A percentile compares a stretch with the other conserved stretches of the same genome.
Conservation (phyloP, 2,113 vertebrate species). For the Nothocercus julius region DNA sequence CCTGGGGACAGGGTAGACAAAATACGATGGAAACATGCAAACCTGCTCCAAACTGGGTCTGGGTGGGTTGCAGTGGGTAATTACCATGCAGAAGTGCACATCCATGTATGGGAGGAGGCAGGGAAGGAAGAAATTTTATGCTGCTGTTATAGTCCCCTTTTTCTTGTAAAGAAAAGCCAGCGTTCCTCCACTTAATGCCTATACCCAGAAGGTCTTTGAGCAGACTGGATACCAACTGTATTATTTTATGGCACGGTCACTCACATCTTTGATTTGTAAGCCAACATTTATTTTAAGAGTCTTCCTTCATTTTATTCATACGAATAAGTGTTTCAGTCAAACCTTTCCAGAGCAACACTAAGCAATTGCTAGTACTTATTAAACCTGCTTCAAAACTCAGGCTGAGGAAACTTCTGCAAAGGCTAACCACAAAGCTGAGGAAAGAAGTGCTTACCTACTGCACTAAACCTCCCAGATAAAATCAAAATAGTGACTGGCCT, state of each 20-base stretch:
- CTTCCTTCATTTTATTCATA: background rate
- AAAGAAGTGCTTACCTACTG: background rate
- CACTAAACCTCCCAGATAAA: fast-evolving
- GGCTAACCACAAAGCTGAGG: background rate
- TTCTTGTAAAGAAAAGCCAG: background rate
- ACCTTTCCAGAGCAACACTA: background rate
- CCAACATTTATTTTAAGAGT: background rate
- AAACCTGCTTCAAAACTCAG: background rate
- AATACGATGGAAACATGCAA: background rate
- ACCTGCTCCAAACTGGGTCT: fast-evolving
- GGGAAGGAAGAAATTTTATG: background rate
- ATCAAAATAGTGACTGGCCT: background rate
- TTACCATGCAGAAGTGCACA: background rate
- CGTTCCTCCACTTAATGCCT: background rate
- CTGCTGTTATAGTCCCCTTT: background rate
- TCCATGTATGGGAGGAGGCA: background rate
- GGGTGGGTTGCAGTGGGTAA: background rate
- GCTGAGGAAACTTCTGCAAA: background rate
- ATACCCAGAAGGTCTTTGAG: background rate
- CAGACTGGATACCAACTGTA: background rate
- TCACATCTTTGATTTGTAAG: background rate
- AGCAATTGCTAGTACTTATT: background rate
- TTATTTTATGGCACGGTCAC: background rate
- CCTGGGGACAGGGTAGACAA: background rate
- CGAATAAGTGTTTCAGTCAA: background rate